Conservation (phyloP, 1,140 invertebrate species). For the Metaphire vulgaris region DNA sequence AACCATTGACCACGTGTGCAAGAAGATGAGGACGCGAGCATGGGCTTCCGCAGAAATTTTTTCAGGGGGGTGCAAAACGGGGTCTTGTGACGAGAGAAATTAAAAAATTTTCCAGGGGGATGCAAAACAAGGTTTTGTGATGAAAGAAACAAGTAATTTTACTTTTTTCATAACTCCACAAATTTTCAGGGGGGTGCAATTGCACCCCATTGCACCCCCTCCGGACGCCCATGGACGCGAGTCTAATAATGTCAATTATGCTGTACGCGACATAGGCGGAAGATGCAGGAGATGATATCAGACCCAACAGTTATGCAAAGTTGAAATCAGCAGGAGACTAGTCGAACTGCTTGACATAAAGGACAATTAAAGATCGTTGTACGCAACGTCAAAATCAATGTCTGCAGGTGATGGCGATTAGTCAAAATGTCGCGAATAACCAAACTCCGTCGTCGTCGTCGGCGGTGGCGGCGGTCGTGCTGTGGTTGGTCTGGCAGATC, state of each 20-base stretch:
- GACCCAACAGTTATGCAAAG: not conserved
- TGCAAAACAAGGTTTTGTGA: too few species aligned
- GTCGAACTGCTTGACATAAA: not conserved
- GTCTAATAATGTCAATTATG: not conserved
- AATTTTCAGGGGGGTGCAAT: too few species aligned
- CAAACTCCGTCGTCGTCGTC: not conserved
- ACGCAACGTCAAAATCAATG: not conserved
- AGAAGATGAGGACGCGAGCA: too few species aligned
- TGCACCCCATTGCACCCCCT: not conserved
- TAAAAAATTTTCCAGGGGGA: too few species aligned
- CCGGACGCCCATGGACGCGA: not conserved
- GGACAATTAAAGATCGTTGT: not conserved
- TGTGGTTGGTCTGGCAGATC: too few species aligned
- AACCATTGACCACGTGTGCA: too few species aligned
- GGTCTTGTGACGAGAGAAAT: too few species aligned
- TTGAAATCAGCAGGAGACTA: not conserved
- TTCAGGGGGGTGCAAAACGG: too few species aligned
- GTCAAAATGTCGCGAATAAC: slow-evolving; percentile 3
- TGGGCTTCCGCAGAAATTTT: too few species aligned
- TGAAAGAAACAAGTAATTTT: not conserved
- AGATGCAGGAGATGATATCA: not conserved
- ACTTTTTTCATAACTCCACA: not conserved
- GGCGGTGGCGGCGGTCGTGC: too few species aligned
- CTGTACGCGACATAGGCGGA: not conserved
- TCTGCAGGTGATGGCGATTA: not conserved